Evolutionary conservation across 64 coral and sea anemone genomes (phyloP), one percentile per base, ranked within the genome.

Genomic region (Exaiptasia diaphana): DNA sequence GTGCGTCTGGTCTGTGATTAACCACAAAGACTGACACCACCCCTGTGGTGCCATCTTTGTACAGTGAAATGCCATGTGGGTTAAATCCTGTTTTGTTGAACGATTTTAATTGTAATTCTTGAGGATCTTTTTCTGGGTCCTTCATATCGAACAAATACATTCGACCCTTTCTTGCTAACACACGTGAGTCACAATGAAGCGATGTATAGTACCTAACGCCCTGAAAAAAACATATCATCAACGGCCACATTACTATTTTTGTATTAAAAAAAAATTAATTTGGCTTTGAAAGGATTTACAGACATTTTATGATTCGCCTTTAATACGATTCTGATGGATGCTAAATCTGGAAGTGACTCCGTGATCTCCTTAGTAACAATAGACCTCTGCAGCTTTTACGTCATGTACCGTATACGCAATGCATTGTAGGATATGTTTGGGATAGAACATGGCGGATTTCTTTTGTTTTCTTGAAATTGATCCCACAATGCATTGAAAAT

Each of bases 41-140:
- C 21, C 82, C 74, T 2, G 81, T 71, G 50, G 64, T 31, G 31
- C 81, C 81, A 27, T 91, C 89, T 32, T 49, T 38, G 53, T 79
- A 86, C 10, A 80, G 64, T 28, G 65, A 81, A 35, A 91, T 79
- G 15, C 89, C 89, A 60, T 91, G 89, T 5, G 89, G 89, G 50
- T 91, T 91, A 61, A 91, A 91, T 76, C 73, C 89, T 44, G 73
- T 79, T 56, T 42, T 72, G 64, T 91, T 77, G 54, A 91, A 91
- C 21, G 50, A 68, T 13, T 73, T 79, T 2, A 91, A 32, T 0
- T 45, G 58, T 37, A 86, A 36, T 60, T 91, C 82, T 29, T 78
- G 30, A 6, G 76, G 89, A 50, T 32, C 44, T 37, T 75, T 38
- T 14, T 79, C 29, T 31, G 89, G 24, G 41, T 44, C 60, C 14